Percentiles rank a stretch among this genome's conserved stretches.
These are phyloP conservation scores for Micromys minutus DNA, from an alignment of 2,113 vertebrate species.

Conservation along the genomic window DNA sequence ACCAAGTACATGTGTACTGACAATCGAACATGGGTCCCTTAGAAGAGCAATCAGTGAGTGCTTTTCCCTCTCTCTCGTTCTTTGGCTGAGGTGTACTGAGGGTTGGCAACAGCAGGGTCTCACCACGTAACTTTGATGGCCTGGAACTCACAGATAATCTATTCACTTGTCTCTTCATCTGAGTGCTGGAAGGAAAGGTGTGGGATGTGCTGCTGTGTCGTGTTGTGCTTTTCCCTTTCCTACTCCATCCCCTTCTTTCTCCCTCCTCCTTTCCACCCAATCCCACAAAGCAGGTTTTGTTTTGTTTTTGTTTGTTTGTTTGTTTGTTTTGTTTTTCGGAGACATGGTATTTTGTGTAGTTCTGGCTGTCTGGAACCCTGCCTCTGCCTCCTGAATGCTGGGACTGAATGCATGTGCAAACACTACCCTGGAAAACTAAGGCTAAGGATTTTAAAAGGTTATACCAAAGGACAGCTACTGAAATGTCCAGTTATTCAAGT, in stretches of 20 bases:
- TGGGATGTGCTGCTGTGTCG: not conserved
- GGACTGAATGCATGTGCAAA: not conserved
- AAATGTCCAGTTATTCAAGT: not conserved
- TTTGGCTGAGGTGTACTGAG: too few species aligned
- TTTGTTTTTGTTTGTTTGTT: not conserved
- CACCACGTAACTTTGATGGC: not conserved
- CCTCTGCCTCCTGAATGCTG: not conserved
- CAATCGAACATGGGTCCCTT: not conserved
- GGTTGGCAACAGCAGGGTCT: not conserved
- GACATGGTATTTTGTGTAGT: not conserved
- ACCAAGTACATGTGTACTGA: not conserved
- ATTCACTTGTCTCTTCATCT: not conserved
- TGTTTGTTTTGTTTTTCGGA: not conserved
- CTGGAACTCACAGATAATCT: not conserved
- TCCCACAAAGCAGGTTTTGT: not conserved
- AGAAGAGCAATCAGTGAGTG: not conserved
- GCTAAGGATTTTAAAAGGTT: not conserved
- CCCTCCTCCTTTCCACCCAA: not conserved
- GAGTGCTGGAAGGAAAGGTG: not conserved
- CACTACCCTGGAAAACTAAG: too few species aligned
- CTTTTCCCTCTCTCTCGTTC: not conserved
- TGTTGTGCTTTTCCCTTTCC: too few species aligned
- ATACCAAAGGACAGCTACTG: not conserved
- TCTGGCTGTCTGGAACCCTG: not conserved
- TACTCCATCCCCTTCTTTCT: not conserved